Base-by-base conservation (phyloP, 2,797 vertebrate genomes). In the Sebastes baramenuke region DNA sequence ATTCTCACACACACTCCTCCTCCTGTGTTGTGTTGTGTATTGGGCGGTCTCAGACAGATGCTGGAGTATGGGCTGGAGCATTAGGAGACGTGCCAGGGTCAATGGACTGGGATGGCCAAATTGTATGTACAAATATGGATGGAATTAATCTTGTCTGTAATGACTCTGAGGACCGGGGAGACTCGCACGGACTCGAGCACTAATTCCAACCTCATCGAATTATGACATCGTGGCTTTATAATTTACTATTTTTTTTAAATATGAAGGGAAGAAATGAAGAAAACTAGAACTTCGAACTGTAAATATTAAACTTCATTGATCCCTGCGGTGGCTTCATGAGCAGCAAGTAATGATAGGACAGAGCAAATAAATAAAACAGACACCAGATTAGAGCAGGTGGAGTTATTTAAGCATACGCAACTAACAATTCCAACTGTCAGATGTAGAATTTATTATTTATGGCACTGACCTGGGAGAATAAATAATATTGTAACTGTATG, bases 91-190 rank as follows among this genome's bases (percentile, higher is more conserved):
- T 86, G 79, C 84, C 82, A 87, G 82, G 92, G 91, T 92, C 90
- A 86, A 72, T 77, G 69, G 88, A 86, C 85, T 75, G 81, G 79
- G 85, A 81, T 85, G 81, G 78, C 75, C 88, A 88, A 91, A 91
- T 84, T 87, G 75, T 74, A 82, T 92, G 89, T 89, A 83, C 90
- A 92, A 88, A 92, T 90, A 92, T 75, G 82, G 68, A 73, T 60
- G 30, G 69, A 88, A 92, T 91, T 85, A 90, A 91, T 91, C 71
- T 84, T 88, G 79, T 83, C 82, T 84, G 76, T 88, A 87, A 91
- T 84, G 73, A 88, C 83, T 88, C 68, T 59, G 61, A 87, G 75
- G 83, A 77, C 36, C 55, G 13, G 11, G 22, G 65, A 65, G 73
- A 56, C 62, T 72, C 27, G 2, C 56, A 10, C 4, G 20, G 13